Conservation (phyloP, 1,140 invertebrate species). For the Drosophila repletoides region DNA sequence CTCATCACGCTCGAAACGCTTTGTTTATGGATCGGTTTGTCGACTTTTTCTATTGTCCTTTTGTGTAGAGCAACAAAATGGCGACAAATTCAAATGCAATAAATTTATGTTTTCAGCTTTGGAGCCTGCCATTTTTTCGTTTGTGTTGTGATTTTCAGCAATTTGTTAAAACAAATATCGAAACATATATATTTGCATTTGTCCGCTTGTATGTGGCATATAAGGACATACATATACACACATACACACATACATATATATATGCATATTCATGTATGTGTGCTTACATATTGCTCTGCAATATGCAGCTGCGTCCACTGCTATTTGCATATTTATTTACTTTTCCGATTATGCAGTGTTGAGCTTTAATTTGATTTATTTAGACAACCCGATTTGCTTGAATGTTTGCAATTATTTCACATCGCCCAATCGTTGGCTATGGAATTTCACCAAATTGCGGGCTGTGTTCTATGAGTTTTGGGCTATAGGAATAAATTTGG, state of each 20-base stretch:
- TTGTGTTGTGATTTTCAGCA: constrained; percentile 63
- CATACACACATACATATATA: too few species aligned
- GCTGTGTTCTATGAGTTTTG: background rate
- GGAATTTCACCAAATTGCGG: constrained; percentile 1
- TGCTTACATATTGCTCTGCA: constrained; percentile 4
- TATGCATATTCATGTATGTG: constrained; percentile 35
- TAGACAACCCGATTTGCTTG: constrained; percentile 49
- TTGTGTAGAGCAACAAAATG: constrained; percentile 24
- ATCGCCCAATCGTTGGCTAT: constrained; percentile 5
- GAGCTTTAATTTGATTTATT: constrained; percentile 76
- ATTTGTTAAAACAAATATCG: constrained; percentile 79
- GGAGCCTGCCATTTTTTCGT: constrained; percentile 10
- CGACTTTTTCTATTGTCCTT: background rate
- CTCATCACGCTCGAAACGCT: constrained; percentile 47
- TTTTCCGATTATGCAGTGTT: constrained; percentile 63
- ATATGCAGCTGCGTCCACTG: constrained; percentile 15
- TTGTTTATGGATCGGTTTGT: constrained; percentile 46
- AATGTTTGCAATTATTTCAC: constrained; percentile 42
- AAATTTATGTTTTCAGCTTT: constrained; percentile 58
- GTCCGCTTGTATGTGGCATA: too few species aligned
- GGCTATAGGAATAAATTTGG: too few species aligned
- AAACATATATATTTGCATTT: constrained; percentile 56
- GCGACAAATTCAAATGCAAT: constrained; percentile 79
- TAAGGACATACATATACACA: constrained; percentile 53
- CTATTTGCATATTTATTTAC: constrained; percentile 66